Base-by-base conservation (phyloP, 2,113 vertebrate genomes). In the Marcusenius ussheri region DNA sequence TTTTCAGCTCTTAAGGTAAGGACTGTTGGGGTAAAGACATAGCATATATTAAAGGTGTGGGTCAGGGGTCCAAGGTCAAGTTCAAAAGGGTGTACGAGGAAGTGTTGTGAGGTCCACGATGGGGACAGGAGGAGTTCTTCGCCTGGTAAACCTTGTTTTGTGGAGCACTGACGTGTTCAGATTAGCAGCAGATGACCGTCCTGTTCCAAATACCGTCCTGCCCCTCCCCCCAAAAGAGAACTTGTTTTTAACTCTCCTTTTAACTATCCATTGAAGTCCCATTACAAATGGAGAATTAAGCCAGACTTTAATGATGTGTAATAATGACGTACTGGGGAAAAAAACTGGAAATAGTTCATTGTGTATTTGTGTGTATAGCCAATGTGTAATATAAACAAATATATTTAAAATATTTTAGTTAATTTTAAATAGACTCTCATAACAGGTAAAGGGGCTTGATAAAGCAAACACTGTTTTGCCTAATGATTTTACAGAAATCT, bases 41-140 rank as follows among this genome's bases (percentile, higher is more conserved):
- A 49, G 31, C 53, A 17, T 90, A 88, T 92, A 10, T 45, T 84
- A 9, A 91, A 91, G 92, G 89, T 77, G 92, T 21, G 88, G 92
- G 94, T 93, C 92, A 93, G 91, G 89, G 92, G 94, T 93, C 91
- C 92, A 92, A 93, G 88, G 92, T 94, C 91, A 94, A 92, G 94
- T 95, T 91, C 92, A 91, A 91, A 77, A 92, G 92, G 87, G 62
- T 1, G 93, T 92, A 89, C 90, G 93, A 51, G 93, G 88, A 94
- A 93, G 94, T 95, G 92, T 92, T 83, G 90, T 88, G 19, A 88
- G 91, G 88, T 88, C 80, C 11, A n/a, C 21, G 84, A 49, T 39
- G 83, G 51, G 62, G 83, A 15, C 13, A 17, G 15, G 66, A 70
- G 62, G 35, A 19, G 74, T 39, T 42, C 15, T 80, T 39, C 10